Conservation (phyloP, 2,797 vertebrate genomes). For the Pachyuromys duprasi region DNA sequence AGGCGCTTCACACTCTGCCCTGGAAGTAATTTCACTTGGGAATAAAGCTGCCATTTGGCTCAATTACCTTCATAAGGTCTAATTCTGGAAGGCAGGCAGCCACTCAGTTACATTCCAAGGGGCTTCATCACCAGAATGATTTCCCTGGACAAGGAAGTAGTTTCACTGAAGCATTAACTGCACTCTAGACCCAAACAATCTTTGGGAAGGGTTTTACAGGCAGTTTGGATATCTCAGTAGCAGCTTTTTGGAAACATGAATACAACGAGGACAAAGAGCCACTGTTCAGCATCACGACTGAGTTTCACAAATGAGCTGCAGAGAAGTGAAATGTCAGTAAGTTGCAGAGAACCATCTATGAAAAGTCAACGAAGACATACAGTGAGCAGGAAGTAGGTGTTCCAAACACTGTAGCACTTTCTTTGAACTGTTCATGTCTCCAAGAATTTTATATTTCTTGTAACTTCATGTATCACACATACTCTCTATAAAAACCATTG, state of each 20-base stretch:
- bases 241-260: slow-evolving; percentile 42
- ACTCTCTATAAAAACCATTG: background rate
- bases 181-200: slow-evolving; percentile 76
- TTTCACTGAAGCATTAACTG: slow-evolving; percentile 79
- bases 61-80: slow-evolving; percentile 66
- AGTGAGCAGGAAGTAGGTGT: background rate
- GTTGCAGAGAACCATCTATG: background rate
- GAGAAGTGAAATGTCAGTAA: background rate
- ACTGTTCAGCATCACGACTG: background rate
- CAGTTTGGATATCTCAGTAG: slow-evolving; percentile 45
- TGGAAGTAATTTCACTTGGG: slow-evolving; percentile 70
- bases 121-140: slow-evolving; percentile 74
- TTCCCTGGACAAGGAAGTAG: slow-evolving; percentile 68
- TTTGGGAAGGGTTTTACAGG: slow-evolving; percentile 35
- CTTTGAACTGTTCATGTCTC: background rate
- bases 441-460: background rate
- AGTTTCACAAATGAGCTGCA: slow-evolving; percentile 2
- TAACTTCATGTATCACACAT: background rate
- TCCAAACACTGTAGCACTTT: background rate
- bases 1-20: slow-evolving; percentile 35
- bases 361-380: background rate
- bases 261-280: background rate
- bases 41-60: slow-evolving; percentile 72
- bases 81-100: slow-evolving; percentile 75
- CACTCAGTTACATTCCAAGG: slow-evolving; percentile 68